phyloP scores from a whole-genome alignment of 2,888 invertebrate species.

The Neocrepidodera transversa region DNA sequence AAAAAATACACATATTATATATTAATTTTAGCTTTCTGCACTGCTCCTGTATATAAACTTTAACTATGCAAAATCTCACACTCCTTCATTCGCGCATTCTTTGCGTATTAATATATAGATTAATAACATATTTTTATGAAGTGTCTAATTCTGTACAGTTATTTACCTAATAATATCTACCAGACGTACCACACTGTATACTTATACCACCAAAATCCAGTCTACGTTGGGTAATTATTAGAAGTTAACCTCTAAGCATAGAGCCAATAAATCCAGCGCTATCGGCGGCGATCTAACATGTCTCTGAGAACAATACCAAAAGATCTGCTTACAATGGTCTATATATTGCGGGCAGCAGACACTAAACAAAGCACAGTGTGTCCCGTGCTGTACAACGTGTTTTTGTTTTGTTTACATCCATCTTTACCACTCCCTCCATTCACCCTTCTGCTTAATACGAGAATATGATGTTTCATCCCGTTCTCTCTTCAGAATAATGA shows the following conservation, averaged over 20 bases:
- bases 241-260: conserved; percentile 30
- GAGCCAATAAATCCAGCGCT: conserved; percentile 51
- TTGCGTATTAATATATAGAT: too few species aligned
- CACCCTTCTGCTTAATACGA: not conserved
- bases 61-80: too few species aligned
- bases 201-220: conserved; percentile 19
- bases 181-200: conserved; percentile 6
- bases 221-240: conserved; percentile 25
- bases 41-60: too few species aligned
- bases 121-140: too few species aligned
- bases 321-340: conserved; percentile 55
- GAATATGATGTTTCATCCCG: too few species aligned
- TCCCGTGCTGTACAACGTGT: conserved; percentile 19
- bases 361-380: conserved; percentile 4
- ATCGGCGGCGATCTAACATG: conserved; percentile 50
- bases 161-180: too few species aligned
- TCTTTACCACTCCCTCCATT: conserved; percentile 1
- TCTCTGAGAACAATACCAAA: conserved; percentile 51
- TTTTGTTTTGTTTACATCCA: conserved; percentile 34
- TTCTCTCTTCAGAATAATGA: too few species aligned
- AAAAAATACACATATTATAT: too few species aligned
- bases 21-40: too few species aligned
- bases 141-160: too few species aligned
- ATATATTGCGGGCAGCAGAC: conserved; percentile 45
- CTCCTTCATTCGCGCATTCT: too few species aligned